Conservation (phyloP, 2,113 vertebrate species). For the Cebidichthys violaceus region DNA sequence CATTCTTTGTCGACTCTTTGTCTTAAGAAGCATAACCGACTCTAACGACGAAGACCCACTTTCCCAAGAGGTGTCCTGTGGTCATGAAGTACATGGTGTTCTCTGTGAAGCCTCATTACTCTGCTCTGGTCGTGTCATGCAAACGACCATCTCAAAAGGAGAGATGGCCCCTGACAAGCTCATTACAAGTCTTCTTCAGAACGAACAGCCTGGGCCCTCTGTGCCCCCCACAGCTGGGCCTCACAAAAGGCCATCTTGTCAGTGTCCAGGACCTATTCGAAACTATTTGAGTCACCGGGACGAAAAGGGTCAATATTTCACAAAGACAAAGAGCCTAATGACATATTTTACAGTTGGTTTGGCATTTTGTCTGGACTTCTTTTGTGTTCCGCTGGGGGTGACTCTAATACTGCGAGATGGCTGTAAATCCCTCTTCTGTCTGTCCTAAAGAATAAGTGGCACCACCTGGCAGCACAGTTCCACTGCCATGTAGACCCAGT, state of each 20-base stretch:
- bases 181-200: constrained; percentile 72
- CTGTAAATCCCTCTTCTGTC: constrained; percentile 40
- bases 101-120: constrained; percentile 63
- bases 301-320: constrained; percentile 63
- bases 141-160: constrained; percentile 45
- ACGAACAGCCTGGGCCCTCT: constrained; percentile 39
- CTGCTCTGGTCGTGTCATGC: constrained; percentile 47
- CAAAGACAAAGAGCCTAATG: constrained; percentile 77
- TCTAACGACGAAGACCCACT: constrained; percentile 29
- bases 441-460: constrained; percentile 54
- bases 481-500: constrained; percentile 56
- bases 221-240: constrained; percentile 50
- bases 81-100: constrained; percentile 44
- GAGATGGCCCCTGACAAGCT: constrained; percentile 64
- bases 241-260: constrained; percentile 74
- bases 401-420: constrained; percentile 50
- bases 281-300: constrained; percentile 60
- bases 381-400: constrained; percentile 70
- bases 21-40: neutral
- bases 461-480: constrained; percentile 70
- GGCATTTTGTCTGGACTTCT: constrained; percentile 71
- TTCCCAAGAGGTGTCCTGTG: constrained; percentile 43
- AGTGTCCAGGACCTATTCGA: constrained; percentile 50
- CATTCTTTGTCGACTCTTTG: neutral
- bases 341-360: constrained; percentile 80